phyloP scores from a whole-genome alignment of 92 coral and sea anemone species.

The Diadumene lineata region DNA sequence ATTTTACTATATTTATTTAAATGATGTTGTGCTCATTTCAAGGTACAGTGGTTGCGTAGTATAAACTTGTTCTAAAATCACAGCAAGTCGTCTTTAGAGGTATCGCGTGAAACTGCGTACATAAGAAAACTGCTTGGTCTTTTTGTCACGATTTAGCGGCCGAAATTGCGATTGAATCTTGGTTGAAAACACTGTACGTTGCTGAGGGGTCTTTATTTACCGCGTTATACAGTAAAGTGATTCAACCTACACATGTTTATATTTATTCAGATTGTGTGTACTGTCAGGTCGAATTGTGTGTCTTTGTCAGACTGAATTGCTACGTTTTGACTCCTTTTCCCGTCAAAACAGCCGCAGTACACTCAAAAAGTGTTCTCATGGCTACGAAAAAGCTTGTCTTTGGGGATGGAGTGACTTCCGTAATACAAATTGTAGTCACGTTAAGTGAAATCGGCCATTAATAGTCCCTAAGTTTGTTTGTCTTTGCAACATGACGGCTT shows the following conservation, averaged over 20 bases:
- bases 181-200: background rate
- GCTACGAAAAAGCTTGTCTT: conserved; percentile 18
- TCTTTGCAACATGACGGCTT: conserved; percentile 33
- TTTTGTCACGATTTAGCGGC: conserved; percentile 32
- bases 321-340: conserved; percentile 11
- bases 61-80: conserved; percentile 13
- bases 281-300: conserved; percentile 48
- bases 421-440: background rate
- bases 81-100: conserved; percentile 30
- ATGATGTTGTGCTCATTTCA: conserved; percentile 15
- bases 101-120: conserved; percentile 32
- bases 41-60: conserved; percentile 37
- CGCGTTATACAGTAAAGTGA: conserved; percentile 3
- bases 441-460: conserved; percentile 3
- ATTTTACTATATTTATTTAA: background rate
- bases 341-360: conserved; percentile 1
- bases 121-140: conserved; percentile 16
- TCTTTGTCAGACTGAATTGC: conserved; percentile 34
- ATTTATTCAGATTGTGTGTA: conserved; percentile 53
- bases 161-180: conserved; percentile 7
- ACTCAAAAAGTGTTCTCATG: conserved; percentile 27
- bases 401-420: background rate
- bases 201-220: conserved; percentile 1
- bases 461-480: conserved; percentile 20
- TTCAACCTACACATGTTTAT: conserved; percentile 52